Base-by-base conservation (phyloP, 2,113 vertebrate species). In the Sphaerodactylus townsendi region DNA sequence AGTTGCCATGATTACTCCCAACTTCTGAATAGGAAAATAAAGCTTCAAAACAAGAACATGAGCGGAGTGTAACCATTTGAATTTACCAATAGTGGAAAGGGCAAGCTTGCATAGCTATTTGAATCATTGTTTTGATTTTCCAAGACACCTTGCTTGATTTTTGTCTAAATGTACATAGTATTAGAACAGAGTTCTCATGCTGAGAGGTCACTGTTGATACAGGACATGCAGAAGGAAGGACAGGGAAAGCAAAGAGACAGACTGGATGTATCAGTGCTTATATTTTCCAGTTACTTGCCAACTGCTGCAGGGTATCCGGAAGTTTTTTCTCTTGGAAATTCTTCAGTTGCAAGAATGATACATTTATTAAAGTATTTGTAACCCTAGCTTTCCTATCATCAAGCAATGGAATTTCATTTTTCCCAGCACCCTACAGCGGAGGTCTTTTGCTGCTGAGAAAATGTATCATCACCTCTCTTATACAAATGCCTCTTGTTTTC, bases 181-280 rank as follows among this genome's bases (percentile, higher is more conserved):
- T 92, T 93, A 93, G 81, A 93, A 92, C 93, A 92, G 88, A 77
- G 88, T 64, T 91, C 93, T 92, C 90, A 93, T 91, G 92, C 91
- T 89, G 88, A 93, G 90, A 91, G 83, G 91, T 91, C 86, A 2
- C 77, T 87, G 86, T 86, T 90, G 92, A 90, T 87, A 86, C 87
- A 85, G 81, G 82, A 84, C 79, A 74, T 87, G 86, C 83, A n/a
- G 23, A 59, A 59, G 9, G 15, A 35, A 25, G 23, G 84, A 90
- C 83, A 91, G 88, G 86, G 77, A 90, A 91, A 70, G 78, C 23
- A 83, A 81, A 79, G 74, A 79, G 77, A 75, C 65, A 62, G 23
- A 88, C 70, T 71, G 0, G 74, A 90, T 88, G 75, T 53, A 89
- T 84, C 87, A 2, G 0, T 76, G 79, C 0, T 62, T 89, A 77